These are phyloP conservation scores for Myotis daubentonii DNA, from an alignment of 2,797 vertebrate species.

Conservation along the genomic window DNA sequence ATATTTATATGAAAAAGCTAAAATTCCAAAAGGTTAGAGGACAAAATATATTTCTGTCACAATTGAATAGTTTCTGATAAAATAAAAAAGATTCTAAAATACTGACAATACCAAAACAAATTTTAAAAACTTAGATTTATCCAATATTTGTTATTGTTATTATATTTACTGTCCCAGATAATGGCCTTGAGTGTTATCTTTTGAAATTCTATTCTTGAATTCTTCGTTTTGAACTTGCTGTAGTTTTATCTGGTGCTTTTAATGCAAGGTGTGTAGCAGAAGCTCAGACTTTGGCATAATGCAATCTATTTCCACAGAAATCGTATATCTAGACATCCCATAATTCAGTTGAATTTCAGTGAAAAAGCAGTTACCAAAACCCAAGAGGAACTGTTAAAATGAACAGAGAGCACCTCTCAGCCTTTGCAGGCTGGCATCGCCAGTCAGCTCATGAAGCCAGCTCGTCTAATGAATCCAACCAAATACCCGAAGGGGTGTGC, in stretches of 20 bases:
- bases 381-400: conserved; percentile 9
- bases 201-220: not conserved
- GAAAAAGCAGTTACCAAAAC: conserved; percentile 30
- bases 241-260: conserved; percentile 10
- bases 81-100: conserved; percentile 6
- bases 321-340: not conserved
- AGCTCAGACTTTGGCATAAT: conserved; percentile 30
- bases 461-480: not conserved
- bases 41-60: not conserved
- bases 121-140: not conserved
- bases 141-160: not conserved
- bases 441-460: not conserved
- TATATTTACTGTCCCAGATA: not conserved
- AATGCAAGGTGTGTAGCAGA: not conserved
- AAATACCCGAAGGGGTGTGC: not conserved
- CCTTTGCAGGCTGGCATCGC: not conserved
- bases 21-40: not conserved
- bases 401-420: not conserved
- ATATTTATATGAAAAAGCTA: not conserved
- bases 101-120: not conserved
- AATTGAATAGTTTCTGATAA: not conserved
- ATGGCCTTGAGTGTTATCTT: not conserved
- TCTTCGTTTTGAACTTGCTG: not conserved
- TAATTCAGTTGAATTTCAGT: conserved; percentile 21
- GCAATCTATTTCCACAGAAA: conserved; percentile 43